Percentiles rank a stretch among this genome's conserved stretches.
These are phyloP conservation scores for Noctua janthe DNA, from an alignment of 2,888 invertebrate species.

Conservation along the genomic window DNA sequence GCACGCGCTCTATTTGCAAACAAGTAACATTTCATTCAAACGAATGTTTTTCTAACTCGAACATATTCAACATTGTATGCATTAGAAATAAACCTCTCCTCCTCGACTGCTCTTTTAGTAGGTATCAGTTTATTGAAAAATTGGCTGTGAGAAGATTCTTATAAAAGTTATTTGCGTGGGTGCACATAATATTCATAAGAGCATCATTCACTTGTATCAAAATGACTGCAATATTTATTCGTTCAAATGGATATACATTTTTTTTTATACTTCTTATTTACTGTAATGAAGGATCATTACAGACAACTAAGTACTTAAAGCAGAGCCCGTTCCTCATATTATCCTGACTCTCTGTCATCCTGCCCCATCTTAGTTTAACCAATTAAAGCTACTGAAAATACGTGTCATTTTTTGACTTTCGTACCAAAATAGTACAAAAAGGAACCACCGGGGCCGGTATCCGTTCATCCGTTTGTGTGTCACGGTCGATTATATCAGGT, in stretches of 20 bases:
- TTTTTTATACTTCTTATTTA: not conserved
- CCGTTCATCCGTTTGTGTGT: conserved; percentile 24
- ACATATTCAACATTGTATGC: not conserved
- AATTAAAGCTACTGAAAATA: not conserved
- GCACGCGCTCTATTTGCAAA: not conserved
- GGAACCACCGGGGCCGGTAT: not conserved
- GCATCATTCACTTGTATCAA: not conserved
- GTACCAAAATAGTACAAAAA: conserved; percentile 32
- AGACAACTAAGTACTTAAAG: not conserved
- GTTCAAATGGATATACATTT: not conserved
- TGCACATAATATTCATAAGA: not conserved
- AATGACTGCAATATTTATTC: not conserved
- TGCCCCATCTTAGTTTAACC: not conserved
- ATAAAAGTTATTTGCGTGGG: not conserved
- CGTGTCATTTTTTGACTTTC: conserved; percentile 7
- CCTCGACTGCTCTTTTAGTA: not conserved
- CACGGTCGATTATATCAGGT: conserved; percentile 37
- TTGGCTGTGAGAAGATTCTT: not conserved
- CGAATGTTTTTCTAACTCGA: not conserved
- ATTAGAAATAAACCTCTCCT: not conserved
- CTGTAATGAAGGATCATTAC: not conserved
- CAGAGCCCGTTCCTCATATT: not conserved
- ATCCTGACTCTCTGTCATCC: not conserved
- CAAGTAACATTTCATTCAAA: not conserved
- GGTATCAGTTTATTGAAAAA: not conserved